Conservation (phyloP, 2,113 vertebrate species). For the Antigone vipio region DNA sequence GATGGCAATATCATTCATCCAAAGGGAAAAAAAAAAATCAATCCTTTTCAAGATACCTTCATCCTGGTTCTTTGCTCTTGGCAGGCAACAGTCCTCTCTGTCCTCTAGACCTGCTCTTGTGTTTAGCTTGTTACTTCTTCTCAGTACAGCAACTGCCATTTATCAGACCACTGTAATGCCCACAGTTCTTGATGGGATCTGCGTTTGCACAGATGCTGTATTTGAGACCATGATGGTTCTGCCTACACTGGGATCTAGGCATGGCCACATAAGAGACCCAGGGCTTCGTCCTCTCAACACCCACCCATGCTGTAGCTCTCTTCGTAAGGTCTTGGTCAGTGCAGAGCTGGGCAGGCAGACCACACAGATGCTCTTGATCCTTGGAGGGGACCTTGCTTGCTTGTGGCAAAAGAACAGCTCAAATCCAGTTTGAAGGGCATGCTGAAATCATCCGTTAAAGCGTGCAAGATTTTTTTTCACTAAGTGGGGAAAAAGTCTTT, state of each 20-base stretch:
- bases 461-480: neutral
- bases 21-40: neutral
- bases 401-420: neutral
- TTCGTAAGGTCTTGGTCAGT: neutral
- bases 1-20: neutral
- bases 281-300: neutral
- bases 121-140: neutral
- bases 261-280: neutral
- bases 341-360: neutral
- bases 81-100: neutral
- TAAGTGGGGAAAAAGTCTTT: neutral
- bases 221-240: neutral
- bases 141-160: neutral
- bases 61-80: neutral
- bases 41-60: neutral
- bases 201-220: neutral
- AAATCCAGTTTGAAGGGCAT: neutral
- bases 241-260: neutral
- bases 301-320: neutral
- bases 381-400: neutral
- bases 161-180: neutral
- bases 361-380: fast-evolving
- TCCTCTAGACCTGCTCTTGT: neutral
- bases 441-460: neutral
- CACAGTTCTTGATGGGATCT: neutral